Evolutionary conservation across 2,888 invertebrate species (phyloP).

Genomic region (Meandrusa payeni): DNA sequence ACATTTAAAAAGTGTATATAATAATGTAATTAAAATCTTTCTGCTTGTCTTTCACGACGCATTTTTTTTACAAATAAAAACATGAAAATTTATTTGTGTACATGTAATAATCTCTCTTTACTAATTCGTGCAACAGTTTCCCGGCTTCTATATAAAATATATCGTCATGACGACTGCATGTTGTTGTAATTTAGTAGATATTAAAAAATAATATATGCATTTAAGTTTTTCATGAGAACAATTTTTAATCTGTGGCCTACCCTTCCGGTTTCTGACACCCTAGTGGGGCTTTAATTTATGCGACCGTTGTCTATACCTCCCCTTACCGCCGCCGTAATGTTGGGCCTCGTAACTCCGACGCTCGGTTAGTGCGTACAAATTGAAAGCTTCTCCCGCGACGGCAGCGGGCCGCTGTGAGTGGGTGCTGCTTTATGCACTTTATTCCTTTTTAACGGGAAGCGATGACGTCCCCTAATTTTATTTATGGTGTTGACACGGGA

Average conservation of each 20-base stretch:
- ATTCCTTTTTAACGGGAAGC: conserved; percentile 39
- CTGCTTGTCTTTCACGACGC: no score
- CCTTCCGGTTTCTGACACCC: conserved; percentile 47
- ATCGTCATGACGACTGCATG: no score
- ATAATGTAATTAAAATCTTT: no score
- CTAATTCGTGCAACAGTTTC: no score
- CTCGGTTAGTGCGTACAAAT: conserved; percentile 54
- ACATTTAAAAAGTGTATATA: no score
- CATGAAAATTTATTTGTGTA: no score
- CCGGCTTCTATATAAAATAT: no score
- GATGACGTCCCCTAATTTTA: conserved; percentile 62
- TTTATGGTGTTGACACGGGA: conserved; percentile 65
- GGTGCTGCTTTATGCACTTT: conserved; percentile 41
- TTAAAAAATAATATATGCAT: no score
- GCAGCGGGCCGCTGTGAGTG: conserved; percentile 36
- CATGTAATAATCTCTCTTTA: no score
- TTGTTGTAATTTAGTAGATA: no score
- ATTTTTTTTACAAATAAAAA: no score
- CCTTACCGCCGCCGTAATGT: conserved; percentile 39
- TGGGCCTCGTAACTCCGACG: conserved; percentile 46
- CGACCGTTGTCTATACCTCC: conserved; percentile 54
- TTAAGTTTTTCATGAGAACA: conserved; percentile 1
- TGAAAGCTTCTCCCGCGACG: conserved; percentile 52
- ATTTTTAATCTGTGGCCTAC: conserved; percentile 43
- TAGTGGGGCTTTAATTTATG: conserved; percentile 60